Base-by-base conservation (phyloP, 2,888 invertebrate species). In the Cephus nigrinus region DNA sequence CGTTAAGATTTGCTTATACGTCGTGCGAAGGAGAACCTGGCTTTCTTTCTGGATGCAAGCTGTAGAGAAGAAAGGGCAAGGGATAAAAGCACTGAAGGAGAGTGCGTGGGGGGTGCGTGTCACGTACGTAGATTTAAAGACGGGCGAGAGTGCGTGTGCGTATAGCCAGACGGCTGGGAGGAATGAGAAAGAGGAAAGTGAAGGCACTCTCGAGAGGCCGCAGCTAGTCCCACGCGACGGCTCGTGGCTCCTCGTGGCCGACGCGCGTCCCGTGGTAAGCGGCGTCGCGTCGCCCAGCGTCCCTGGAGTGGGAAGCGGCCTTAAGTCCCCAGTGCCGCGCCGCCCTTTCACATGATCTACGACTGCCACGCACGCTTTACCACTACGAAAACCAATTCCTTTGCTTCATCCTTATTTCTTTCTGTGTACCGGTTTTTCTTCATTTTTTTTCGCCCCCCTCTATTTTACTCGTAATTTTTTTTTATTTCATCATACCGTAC, bases 171-270 rank as follows among this genome's bases (percentile, higher is more conserved):
- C 85, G 84, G 82, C 85, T 15, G 83, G 79, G 84, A 79, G 81
- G 83, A 79, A 83, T 40, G 77, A 74, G 33, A 31, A 23, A 31
- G 75, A 81, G 78, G 78, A 68, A 80, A 74, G 73, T 68, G 55
- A 55, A 69, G 82, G 80, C 79, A 82, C 82, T 85, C 83, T 83
- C 82, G 86, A 84, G 84, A 81, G 74, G 82, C 80, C 82, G 5
- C 1, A 79, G 81, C 83, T 81, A 86, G 86, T 84, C 84, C 86
- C 87, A 86, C 86, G 86, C 85, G 88, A 87, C 88, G 87, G 87
- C 86, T 85, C 87, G 86, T 84, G 87, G 84, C 86, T 87, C 85
- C 86, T 86, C 86, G 84, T 82, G 83, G 71, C 33, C 31, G 71
- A 31, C 32, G 31, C 71, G 71, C 71, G 71, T 71, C 71, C 71